A percentile compares a stretch with the other conserved stretches of the same genome.
Evolutionary conservation across 2,113 vertebrate genomes (phyloP).

Genomic region (Microcebus tavaratra): DNA sequence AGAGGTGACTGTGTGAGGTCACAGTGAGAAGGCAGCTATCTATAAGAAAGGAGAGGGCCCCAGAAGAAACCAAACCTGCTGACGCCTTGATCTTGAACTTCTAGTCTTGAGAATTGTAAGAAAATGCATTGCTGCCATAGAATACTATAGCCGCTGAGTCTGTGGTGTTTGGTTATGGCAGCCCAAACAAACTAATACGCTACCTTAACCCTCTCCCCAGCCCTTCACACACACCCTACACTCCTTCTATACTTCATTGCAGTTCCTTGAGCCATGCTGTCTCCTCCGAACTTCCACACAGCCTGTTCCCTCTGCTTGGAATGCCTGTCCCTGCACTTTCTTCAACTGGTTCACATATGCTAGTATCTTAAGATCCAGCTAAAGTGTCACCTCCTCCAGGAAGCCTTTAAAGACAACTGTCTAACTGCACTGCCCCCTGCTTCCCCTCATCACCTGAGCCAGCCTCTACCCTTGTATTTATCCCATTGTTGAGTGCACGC

Average conservation of each 20-base stretch:
- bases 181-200: background rate
- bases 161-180: background rate
- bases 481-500: background rate
- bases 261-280: background rate
- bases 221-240: background rate
- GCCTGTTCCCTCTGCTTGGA: background rate
- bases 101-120: background rate
- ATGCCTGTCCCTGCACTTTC: background rate
- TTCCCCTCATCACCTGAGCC: background rate
- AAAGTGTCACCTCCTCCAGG: background rate
- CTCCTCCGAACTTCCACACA: background rate
- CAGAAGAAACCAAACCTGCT: background rate
- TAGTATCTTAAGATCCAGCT: background rate
- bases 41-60: background rate
- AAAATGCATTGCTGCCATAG: background rate
- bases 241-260: background rate
- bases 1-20: fast-evolving
- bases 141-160: too few species aligned
- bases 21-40: background rate
- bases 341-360: background rate
- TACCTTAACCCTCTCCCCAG: background rate
- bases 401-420: background rate
- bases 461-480: background rate
- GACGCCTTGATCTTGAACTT: background rate
- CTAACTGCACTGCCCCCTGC: background rate